Conservation (phyloP, 2,888 invertebrate species). For the Lypha dubia region DNA sequence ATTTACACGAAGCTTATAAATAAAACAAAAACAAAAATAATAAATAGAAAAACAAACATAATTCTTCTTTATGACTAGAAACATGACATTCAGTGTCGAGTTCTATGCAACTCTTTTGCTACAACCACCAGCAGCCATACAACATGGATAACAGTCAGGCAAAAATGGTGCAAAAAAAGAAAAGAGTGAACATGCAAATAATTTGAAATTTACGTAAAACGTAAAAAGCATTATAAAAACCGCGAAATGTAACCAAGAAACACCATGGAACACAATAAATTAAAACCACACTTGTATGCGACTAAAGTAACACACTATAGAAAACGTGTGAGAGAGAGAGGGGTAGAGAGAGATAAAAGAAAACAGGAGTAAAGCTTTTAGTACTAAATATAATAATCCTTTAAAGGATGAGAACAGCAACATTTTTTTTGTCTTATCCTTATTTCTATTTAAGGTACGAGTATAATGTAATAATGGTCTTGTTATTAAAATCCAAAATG, state of each 20-base stretch:
- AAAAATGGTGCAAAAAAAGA: conserved; percentile 35
- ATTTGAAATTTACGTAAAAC: conserved; percentile 72
- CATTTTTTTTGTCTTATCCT: conserved; percentile 39
- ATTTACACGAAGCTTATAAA: conserved; percentile 74
- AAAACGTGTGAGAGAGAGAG: too few species aligned
- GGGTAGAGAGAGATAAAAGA: background rate
- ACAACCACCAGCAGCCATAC: conserved; percentile 23
- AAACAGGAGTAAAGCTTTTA: conserved; percentile 49
- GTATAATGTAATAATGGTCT: conserved; percentile 39
- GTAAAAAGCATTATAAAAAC: conserved; percentile 79
- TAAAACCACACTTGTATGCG: conserved; percentile 75
- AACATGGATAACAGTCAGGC: conserved; percentile 62
- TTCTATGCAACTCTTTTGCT: conserved; percentile 51
- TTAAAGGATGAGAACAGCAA: conserved; percentile 19
- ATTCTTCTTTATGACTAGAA: conserved; percentile 76
- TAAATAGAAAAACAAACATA: conserved; percentile 70
- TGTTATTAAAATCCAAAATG: conserved; percentile 47
- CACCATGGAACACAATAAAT: conserved; percentile 77
- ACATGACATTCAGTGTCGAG: conserved; percentile 71
- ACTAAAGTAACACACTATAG: conserved; percentile 40
- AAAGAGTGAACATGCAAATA: conserved; percentile 41
- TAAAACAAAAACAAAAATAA: conserved; percentile 51
- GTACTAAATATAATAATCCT: conserved; percentile 51
- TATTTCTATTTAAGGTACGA: conserved; percentile 3
- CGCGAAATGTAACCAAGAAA: conserved; percentile 82